A percentile compares a stretch with the other conserved stretches of the same genome.
Conservation (phyloP, 2,888 invertebrate species). For the Anaspis maculata region DNA sequence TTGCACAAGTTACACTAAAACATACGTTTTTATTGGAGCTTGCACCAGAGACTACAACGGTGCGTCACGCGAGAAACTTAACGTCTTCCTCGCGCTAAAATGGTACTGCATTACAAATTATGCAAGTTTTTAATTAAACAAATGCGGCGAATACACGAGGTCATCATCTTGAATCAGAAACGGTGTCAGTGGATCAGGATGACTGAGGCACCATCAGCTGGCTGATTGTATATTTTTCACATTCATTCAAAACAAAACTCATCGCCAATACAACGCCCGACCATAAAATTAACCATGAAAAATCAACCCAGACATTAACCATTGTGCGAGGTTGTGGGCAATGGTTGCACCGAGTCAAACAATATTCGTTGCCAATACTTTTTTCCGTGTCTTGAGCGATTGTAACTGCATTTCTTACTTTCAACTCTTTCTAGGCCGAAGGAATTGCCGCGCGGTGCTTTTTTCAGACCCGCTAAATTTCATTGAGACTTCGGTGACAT, state of each 20-base stretch:
- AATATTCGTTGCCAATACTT: constrained; percentile 6
- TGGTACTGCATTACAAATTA: too few species aligned
- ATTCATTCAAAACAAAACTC: background rate
- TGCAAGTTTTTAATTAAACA: too few species aligned
- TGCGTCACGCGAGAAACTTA: background rate
- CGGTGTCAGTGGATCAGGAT: background rate
- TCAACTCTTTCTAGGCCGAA: constrained; percentile 14
- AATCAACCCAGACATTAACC: background rate
- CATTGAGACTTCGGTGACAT: too few species aligned
- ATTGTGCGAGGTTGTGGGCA: background rate
- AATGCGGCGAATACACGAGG: too few species aligned
- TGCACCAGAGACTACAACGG: background rate
- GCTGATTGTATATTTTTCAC: background rate
- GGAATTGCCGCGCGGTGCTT: constrained; percentile 2
- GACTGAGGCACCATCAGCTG: too few species aligned
- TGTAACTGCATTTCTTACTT: constrained; percentile 15
- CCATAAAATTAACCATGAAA: background rate
- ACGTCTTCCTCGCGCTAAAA: too few species aligned
- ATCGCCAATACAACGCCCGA: background rate
- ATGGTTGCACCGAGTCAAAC: background rate
- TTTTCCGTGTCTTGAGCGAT: constrained; percentile 12
- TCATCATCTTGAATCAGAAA: background rate
- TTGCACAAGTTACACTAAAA: too few species aligned
- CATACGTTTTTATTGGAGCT: too few species aligned
- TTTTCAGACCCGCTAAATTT: background rate